Conservation (phyloP, 2,113 vertebrate species). For the Stegastes partitus region DNA sequence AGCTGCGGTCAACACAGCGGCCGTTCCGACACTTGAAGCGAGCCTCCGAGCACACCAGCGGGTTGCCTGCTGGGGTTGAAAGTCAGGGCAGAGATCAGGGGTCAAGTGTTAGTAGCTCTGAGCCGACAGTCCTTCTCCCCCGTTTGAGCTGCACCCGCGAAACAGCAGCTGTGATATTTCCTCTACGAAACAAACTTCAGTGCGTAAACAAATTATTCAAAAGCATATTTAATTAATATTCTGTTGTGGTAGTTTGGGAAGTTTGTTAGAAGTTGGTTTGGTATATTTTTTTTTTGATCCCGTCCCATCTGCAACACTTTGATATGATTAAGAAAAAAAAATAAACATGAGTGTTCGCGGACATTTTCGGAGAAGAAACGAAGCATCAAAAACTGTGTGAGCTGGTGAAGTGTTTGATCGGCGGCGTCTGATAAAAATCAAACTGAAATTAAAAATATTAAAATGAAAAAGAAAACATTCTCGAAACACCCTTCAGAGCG, state of each 20-base stretch:
- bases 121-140: background rate
- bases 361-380: constrained; percentile 1
- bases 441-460: background rate
- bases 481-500: constrained; percentile 1
- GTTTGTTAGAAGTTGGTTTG: constrained; percentile 3
- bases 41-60: constrained; percentile 93
- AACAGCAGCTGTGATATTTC: background rate
- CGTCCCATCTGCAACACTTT: background rate
- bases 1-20: constrained; percentile 97
- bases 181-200: background rate
- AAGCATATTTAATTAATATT: background rate
- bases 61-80: constrained; percentile 89
- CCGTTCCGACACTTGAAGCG: constrained; percentile 97
- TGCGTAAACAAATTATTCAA: background rate
- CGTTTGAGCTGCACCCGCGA: background rate
- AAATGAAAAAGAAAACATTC: background rate
- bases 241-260: background rate
- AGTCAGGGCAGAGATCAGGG: constrained; percentile 40
- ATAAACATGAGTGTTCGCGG: background rate
- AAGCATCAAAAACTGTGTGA: constrained; percentile 8
- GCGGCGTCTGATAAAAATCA: constrained; percentile 23
- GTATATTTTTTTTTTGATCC: background rate
- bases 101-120: background rate
- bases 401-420: constrained; percentile 16
- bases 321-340: background rate